Base-by-base conservation (phyloP, 2,888 invertebrate genomes). In the Drosophila diplacantha region DNA sequence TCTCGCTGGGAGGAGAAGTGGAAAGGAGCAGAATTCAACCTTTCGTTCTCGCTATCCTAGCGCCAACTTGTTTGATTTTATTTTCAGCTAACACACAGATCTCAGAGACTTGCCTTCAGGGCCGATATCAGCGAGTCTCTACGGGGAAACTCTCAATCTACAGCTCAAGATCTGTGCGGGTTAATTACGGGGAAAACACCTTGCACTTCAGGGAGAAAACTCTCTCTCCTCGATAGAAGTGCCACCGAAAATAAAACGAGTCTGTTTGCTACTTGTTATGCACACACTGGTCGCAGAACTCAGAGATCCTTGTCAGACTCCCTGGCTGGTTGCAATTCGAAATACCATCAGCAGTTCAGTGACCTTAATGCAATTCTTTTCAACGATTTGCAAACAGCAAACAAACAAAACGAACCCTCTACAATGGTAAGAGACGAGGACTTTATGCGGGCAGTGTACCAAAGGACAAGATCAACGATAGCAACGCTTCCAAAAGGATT, bases 261-360 rank as follows among this genome's bases (percentile, higher is more conserved):
- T 82, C 85, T 85, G 87, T 85, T 87, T 87, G 87, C 87, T 87
- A 87, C 87, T 87, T 87, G 87, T 86, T 64, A 73, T 85, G 87
- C 80, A 87, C 81, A 87, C 86, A 87, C 85, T 63, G 87, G 87
- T 87, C 74, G 61, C 58, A 72, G 73, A 68, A 56, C 76, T 64
- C 73, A 76, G 62, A 57, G 58, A 29, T 38, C 38, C 34, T 32
- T 5, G 41, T 56, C 38, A 16, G 44, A 41, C 16, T 14, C 61
- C 51, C 61, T 62, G 61, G 61, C 62, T 53, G 39, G 22, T 11
- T 44, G 35, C 16, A 29, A 14, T 35, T 50, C 20, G 11, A 43
- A 61, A 20, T 12, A 20, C 37, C 32, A 7, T 11, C 47, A 50
- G 39, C 62, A 55, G 62, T 31, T 51, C 64, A 34, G 35, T 46